Base-by-base conservation (phyloP, 2,888 invertebrate genomes). In the Theodoxus fluviatilis region DNA sequence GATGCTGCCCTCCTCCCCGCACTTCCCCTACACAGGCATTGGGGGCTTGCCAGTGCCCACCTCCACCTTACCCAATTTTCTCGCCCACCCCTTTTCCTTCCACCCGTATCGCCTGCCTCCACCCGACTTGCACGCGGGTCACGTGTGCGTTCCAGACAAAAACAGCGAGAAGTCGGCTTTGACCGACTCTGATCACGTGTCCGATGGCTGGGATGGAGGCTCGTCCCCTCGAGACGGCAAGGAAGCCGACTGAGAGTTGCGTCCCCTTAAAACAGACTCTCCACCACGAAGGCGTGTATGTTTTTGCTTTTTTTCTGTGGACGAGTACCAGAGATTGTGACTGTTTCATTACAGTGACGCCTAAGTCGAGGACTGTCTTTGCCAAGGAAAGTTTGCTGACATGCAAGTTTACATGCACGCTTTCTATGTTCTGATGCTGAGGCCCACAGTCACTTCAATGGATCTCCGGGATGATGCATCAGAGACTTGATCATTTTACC, bases 51-150 rank as follows among this genome's bases (percentile, higher is more conserved):
- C 77, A n/a, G 71, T 74, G 31, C 73, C 76, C 7, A 67, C 75
- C 0, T 71, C 76, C 1, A 40, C 77, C 0, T 73, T 80, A 22
- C 74, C 75, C 33, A 76, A 78, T 18, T 72, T 81, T n/a, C 70
- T 83, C 40, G 75, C 77, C 3, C 73, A 77, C 3, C 80, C 81
- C 6, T 81, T 82, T 67, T 75, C 79, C 1, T 72, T 82, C 57
- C 74, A 79, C 37, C 80, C 81, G 7, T 83, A 82, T 71, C 74
- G 79, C 55, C 68, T 75, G n/a, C 68, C 73, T 55, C 69, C 76
- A 9, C 69, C 74, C 6, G 72, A 75, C 7, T 55, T 73, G 9
- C 55, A 70, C 40, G 68, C 71, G 15, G 72, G 74, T 2, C 69
- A 75, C 18, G 72, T 74, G 15, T 69, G 77, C 35, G 75, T 75